Evolutionary conservation across 2,113 vertebrate species (phyloP), one percentile per base, ranked within the genome.

Genomic region (Cromileptes altivelis): DNA sequence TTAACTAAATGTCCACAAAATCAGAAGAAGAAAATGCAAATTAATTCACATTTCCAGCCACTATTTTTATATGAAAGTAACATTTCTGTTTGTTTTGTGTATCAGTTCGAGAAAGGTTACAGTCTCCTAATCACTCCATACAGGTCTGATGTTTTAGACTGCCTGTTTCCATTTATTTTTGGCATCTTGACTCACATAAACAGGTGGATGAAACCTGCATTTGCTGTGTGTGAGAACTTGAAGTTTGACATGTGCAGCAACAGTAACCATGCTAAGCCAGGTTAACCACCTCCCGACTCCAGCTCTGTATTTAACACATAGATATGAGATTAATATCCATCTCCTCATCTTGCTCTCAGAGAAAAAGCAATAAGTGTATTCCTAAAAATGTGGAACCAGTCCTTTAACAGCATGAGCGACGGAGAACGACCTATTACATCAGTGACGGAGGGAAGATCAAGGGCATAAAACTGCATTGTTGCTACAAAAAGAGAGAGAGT

Each of bases 381-480:
- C 45, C 25, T 37, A 2, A 19, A 70, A 50, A 62, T 27, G 50
- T 15, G 23, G 15, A 70, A 56, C 19, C 18, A 17, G 27, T 77
- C 1, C 19, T 57, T 67, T n/a, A 25, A 45, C 27, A 53, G 63
- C 25, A 19, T 1, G 14, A 50, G 27, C 9, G 21, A 25, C 56
- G n/a, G 52, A 30, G n/a, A 64, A 13, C 3, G 19, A 49, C 75
- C 61, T n/a, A 13, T 65, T 33, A 21, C 53, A 52, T 62, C 55
- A 71, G 18, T 50, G 71, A 68, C 7, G 0, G 67, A 76, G 52
- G 17, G 37, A 57, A 30, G 62, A 42, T 61, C 47, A 84, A 70
- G 49, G 55, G 49, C 27, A 40, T 57, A 47, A 62, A 79, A 53
- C 86, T 82, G 86, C 79, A 85, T 47, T 60, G 75, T 65, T 71